These are phyloP conservation scores for Gymnodraco acuticeps DNA, from an alignment of 2,797 vertebrate genomes.

Conservation along the genomic window DNA sequence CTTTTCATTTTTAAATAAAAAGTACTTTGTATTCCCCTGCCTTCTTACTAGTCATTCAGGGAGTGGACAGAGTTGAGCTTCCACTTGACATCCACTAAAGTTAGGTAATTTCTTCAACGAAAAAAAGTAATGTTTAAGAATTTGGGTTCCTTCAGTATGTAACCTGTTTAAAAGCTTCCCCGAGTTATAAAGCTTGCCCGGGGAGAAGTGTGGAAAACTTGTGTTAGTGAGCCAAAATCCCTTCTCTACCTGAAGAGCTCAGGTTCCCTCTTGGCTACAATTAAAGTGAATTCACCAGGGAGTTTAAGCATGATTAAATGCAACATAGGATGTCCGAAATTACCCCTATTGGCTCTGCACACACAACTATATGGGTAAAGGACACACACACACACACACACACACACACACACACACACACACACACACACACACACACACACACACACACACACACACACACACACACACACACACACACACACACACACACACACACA, in stretches of 20 bases:
- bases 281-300: background rate
- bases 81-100: background rate
- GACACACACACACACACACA: background rate
- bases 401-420: background rate
- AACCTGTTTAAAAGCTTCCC: background rate
- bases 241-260: background rate
- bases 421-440: constrained; percentile 1
- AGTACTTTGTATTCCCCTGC: background rate
- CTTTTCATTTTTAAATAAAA: background rate
- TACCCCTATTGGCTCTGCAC: background rate
- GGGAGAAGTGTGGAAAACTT: no score
- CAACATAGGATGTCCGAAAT: background rate
- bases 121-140: background rate
- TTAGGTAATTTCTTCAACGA: background rate
- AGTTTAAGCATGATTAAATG: background rate
- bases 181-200: no score
- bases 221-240: background rate
- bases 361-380: background rate
- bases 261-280: background rate
- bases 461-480: background rate
- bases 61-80: background rate
- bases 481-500: background rate
- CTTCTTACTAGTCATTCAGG: background rate
- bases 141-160: background rate
- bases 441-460: background rate